Percentiles rank a stretch among this genome's conserved stretches.
These are phyloP conservation scores for Rapana venosa DNA, from an alignment of 2,888 invertebrate species.

Conservation along the genomic window DNA sequence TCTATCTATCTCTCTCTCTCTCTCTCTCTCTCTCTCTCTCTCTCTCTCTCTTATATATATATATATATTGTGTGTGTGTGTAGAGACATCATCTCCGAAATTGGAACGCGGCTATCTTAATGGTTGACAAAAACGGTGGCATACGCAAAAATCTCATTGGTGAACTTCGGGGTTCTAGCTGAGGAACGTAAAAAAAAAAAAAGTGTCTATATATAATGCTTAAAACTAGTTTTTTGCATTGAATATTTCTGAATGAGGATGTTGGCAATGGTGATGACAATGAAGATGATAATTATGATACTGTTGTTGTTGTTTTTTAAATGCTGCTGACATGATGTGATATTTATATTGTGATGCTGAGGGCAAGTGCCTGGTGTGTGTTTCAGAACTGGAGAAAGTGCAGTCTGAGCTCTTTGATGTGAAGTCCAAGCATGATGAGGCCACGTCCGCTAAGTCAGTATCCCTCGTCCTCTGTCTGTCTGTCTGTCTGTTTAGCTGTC, in stretches of 20 bases:
- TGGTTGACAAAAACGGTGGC: not conserved
- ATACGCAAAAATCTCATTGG: too few species aligned
- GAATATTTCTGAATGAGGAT: not conserved
- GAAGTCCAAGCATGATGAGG: conserved; percentile 79
- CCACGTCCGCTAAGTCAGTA: conserved; percentile 77
- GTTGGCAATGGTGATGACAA: not conserved
- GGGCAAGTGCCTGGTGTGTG: not conserved
- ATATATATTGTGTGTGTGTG: too few species aligned
- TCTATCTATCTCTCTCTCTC: too few species aligned
- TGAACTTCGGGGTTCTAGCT: too few species aligned
- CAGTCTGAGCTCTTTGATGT: conserved; percentile 80
- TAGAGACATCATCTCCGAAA: too few species aligned
- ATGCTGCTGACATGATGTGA: not conserved
- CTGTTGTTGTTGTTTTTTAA: too few species aligned
- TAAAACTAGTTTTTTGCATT: too few species aligned
- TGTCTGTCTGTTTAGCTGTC: not conserved
- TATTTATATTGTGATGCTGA: not conserved
- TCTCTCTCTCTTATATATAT: too few species aligned
- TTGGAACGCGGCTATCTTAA: not conserved
- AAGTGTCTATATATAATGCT: too few species aligned
- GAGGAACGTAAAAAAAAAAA: too few species aligned
- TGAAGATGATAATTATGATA: not conserved
- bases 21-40: too few species aligned
- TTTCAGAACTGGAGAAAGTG: conserved; percentile 77
- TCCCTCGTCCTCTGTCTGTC: not conserved